Percentiles rank a stretch among this genome's conserved stretches.
Conservation (phyloP, 1,140 invertebrate genomes). For the Telenomus remus region DNA sequence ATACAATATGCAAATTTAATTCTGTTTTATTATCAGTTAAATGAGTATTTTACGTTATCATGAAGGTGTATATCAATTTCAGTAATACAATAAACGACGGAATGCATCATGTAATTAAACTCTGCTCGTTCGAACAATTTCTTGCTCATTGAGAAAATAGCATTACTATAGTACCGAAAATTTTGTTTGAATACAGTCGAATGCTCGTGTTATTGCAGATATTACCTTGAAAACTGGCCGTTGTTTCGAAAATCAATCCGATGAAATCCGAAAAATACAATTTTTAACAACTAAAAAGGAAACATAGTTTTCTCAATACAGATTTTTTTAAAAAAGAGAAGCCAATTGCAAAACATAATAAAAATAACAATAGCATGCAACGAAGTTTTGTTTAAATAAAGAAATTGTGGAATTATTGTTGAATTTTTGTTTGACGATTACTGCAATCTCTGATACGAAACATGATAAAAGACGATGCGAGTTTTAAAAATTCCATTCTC, state of each 20-base stretch:
- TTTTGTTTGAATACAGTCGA: conserved; percentile 12
- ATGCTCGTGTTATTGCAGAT: background rate
- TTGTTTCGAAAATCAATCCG: background rate
- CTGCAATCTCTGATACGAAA: conserved; percentile 29
- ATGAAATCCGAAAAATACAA: background rate
- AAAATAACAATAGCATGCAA: too few relatives aligned
- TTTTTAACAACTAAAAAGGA: background rate
- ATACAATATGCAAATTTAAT: conserved; percentile 70
- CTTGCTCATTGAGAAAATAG: conserved; percentile 43
- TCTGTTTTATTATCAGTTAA: conserved; percentile 58
- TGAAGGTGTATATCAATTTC: conserved; percentile 62
- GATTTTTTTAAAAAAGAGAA: too few relatives aligned
- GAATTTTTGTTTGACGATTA: conserved; percentile 4
- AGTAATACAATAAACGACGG: conserved; percentile 65
- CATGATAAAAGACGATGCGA: conserved; percentile 37
- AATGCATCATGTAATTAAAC: conserved; percentile 60
- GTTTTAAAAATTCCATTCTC: conserved; percentile 35
- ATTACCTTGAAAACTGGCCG: background rate
- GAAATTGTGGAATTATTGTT: too few relatives aligned
- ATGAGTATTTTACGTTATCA: conserved; percentile 63
- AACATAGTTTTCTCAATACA: conserved; percentile 23
- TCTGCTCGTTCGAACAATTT: conserved; percentile 46
- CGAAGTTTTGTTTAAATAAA: too few relatives aligned
- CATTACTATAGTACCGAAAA: conserved; percentile 39
- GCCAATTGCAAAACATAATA: background rate